Conservation (phyloP, 30 jellyfish, hydroid and myxozoan genomes). For the Nemopilema nomurai region DNA sequence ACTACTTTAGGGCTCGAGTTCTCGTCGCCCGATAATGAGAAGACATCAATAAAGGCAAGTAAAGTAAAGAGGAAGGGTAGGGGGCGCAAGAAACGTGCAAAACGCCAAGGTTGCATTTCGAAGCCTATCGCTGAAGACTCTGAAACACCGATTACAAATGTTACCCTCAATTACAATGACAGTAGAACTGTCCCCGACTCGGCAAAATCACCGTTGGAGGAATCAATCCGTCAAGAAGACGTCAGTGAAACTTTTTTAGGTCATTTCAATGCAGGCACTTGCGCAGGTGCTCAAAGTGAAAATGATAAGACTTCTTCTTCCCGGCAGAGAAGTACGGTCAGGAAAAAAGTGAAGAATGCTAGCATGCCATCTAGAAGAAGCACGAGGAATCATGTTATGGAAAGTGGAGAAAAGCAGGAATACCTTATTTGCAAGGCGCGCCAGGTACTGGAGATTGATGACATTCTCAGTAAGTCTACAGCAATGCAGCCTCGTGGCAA, state of each 20-base stretch:
- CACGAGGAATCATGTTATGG: neutral
- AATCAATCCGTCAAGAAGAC: neutral
- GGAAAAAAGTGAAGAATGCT: neutral
- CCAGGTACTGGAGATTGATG: slow-evolving; percentile 35
- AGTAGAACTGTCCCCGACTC: neutral
- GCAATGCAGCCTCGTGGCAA: neutral
- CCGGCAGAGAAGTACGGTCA: neutral
- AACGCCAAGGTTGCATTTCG: neutral
- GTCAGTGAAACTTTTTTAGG: neutral
- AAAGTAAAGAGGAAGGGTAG: neutral
- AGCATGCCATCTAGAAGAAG: slow-evolving; percentile 9
- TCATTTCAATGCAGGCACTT: neutral
- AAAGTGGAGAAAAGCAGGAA: neutral
- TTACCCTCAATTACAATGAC: neutral
- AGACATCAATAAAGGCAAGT: neutral
- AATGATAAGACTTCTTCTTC: neutral
- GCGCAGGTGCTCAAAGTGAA: neutral
- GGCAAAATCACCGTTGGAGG: neutral
- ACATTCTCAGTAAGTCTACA: neutral
- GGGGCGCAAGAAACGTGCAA: neutral
- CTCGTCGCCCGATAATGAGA: neutral
- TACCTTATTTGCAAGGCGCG: slow-evolving; percentile 5
- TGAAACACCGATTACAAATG: neutral
- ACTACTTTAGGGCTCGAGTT: neutral
- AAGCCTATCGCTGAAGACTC: neutral